Evolutionary conservation across 2,888 invertebrate species (phyloP).

Genomic region (Mythimna lalbum): DNA sequence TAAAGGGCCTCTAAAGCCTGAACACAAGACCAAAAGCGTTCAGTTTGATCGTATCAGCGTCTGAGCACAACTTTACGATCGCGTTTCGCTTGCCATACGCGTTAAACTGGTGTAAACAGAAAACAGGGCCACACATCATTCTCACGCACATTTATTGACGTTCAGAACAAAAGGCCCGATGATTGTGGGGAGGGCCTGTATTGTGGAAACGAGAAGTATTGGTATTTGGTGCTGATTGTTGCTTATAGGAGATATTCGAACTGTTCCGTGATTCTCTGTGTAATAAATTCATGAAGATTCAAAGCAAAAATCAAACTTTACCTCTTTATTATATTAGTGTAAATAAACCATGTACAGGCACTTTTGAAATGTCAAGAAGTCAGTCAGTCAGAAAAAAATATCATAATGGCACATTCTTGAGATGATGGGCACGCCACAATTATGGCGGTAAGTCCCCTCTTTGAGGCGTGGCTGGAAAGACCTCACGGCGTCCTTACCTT

Average conservation of each 20-base stretch:
- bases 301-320: too few relatives aligned
- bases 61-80: slow-evolving; percentile 51
- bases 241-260: background rate
- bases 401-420: too few relatives aligned
- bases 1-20: slow-evolving; percentile 11
- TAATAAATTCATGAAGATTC: too few relatives aligned
- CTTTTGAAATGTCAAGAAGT: too few relatives aligned
- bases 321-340: too few relatives aligned
- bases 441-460: too few relatives aligned
- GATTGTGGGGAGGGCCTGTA: slow-evolving; percentile 4
- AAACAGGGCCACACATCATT: slow-evolving; percentile 57
- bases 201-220: slow-evolving; percentile 12
- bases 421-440: too few relatives aligned
- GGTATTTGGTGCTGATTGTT: background rate
- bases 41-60: slow-evolving; percentile 48
- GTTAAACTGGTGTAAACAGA: slow-evolving; percentile 50
- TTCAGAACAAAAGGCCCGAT: slow-evolving; percentile 28
- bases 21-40: slow-evolving; percentile 31
- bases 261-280: background rate
- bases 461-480: too few relatives aligned
- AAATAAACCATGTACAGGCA: too few relatives aligned
- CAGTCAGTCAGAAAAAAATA: too few relatives aligned
- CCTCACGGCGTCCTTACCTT: too few relatives aligned
- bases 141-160: slow-evolving; percentile 52
- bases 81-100: slow-evolving; percentile 35